phyloP scores from a whole-genome alignment of 1,140 invertebrate species.

The Lepidurus arcticus region DNA sequence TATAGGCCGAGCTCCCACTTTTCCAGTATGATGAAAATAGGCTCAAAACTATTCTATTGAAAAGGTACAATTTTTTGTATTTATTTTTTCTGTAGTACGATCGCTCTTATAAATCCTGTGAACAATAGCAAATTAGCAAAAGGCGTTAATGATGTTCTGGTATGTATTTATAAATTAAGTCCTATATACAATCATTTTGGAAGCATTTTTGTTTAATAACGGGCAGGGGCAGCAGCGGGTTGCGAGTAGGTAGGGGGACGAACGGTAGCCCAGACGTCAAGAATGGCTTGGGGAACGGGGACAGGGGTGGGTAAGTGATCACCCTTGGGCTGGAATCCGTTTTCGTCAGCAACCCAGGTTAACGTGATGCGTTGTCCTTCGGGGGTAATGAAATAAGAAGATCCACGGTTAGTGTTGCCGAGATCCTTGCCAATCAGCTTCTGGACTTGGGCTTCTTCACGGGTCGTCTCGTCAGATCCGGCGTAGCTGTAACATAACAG shows the following conservation, averaged over 20 bases:
- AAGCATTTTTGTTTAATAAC: neutral
- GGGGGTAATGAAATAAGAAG: constrained; percentile 36
- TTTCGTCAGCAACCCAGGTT: constrained; percentile 33
- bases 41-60: no score
- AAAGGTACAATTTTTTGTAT: no score
- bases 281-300: neutral
- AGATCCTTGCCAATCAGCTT: constrained; percentile 17
- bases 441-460: constrained; percentile 26
- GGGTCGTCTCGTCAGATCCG: constrained; percentile 23
- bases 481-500: constrained; percentile 1
- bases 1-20: no score
- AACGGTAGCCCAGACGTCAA: neutral
- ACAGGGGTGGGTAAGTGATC: constrained; percentile 29
- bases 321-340: constrained; percentile 26
- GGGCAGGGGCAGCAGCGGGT: neutral
- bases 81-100: no score
- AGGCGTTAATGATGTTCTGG: no score
- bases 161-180: no score
- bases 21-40: no score
- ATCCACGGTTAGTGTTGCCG: constrained; percentile 44
- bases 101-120: no score
- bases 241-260: neutral
- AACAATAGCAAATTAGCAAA: no score
- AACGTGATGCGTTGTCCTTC: constrained; percentile 37
- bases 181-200: no score